These are phyloP conservation scores for Hippoglossus stenolepis DNA, from an alignment of 2,113 vertebrate species.

Conservation along the genomic window DNA sequence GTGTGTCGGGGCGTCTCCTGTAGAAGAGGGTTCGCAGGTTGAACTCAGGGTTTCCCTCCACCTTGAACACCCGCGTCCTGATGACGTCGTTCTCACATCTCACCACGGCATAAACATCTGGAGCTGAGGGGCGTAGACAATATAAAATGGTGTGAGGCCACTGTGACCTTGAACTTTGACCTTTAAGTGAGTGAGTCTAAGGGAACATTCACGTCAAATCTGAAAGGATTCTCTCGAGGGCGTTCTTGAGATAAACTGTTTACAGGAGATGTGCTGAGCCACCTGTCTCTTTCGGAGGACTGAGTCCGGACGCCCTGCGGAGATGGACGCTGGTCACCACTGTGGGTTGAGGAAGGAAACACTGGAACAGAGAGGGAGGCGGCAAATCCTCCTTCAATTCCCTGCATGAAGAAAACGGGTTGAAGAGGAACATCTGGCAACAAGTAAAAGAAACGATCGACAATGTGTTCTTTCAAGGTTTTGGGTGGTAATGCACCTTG, in stretches of 20 bases:
- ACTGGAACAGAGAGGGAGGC: conserved; percentile 66
- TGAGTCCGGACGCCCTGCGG: conserved; percentile 75
- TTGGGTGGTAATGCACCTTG: too few species aligned
- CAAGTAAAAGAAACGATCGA: too few species aligned
- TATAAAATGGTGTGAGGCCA: too few species aligned
- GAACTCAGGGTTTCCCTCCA: conserved; percentile 81
- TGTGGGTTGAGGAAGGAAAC: conserved; percentile 74
- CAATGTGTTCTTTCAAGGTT: too few species aligned
- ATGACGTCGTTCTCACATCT: conserved; percentile 79
- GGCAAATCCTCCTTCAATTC: conserved; percentile 80
- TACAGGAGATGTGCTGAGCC: not conserved
- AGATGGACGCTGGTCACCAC: conserved; percentile 82
- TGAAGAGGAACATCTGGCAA: not conserved
- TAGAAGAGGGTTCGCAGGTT: conserved; percentile 85
- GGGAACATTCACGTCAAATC: too few species aligned
- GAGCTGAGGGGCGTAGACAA: conserved; percentile 63
- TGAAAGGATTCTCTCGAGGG: too few species aligned
- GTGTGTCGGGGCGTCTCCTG: conserved; percentile 73
- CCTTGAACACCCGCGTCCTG: conserved; percentile 77
- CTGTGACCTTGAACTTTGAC: too few species aligned
- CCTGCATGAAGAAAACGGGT: conserved; percentile 44
- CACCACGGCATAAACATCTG: conserved; percentile 81
- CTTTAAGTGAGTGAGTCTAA: too few species aligned
- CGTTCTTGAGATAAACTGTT: too few species aligned
- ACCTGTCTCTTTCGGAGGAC: conserved; percentile 78